These are phyloP conservation scores for Temnothorax rugatulus DNA, from an alignment of 2,888 invertebrate genomes.

Conservation along the genomic window DNA sequence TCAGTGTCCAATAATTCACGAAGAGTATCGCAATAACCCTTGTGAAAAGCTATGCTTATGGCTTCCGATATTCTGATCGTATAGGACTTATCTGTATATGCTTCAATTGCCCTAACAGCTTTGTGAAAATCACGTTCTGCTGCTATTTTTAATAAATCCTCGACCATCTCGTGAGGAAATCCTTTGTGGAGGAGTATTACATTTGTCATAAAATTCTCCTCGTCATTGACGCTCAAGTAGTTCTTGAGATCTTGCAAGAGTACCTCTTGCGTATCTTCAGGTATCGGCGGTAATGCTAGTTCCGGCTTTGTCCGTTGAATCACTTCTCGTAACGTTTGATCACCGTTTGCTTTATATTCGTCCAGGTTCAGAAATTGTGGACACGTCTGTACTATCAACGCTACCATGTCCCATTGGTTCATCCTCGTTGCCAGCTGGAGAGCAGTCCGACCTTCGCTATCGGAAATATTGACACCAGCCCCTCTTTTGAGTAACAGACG, in stretches of 20 bases:
- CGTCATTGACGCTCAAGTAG: conserved; percentile 88
- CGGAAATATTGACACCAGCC: conserved; percentile 88
- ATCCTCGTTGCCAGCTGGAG: conserved; percentile 88
- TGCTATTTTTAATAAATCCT: conserved; percentile 87
- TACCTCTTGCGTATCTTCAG: conserved; percentile 33
- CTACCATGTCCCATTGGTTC: conserved; percentile 87
- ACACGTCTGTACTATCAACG: conserved; percentile 85
- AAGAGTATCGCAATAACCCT: too few relatives aligned
- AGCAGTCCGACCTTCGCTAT: conserved; percentile 88
- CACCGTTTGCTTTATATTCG: too few relatives aligned
- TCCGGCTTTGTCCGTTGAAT: conserved; percentile 85
- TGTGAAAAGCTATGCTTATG: too few relatives aligned
- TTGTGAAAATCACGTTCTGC: conserved; percentile 88
- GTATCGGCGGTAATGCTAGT: conserved; percentile 28
- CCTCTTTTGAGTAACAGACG: conserved; percentile 87
- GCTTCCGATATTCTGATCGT: too few relatives aligned
- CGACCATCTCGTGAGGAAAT: conserved; percentile 83
- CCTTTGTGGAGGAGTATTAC: conserved; percentile 79
- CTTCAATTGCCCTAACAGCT: conserved; percentile 78
- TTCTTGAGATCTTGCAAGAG: conserved; percentile 87
- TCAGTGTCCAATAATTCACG: too few relatives aligned
- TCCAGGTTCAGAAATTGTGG: too few relatives aligned
- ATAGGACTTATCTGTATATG: too few relatives aligned
- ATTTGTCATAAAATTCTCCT: conserved; percentile 88
- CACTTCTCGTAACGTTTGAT: conserved; percentile 87